These are phyloP conservation scores for Gerris buenoi DNA, from an alignment of 1,140 invertebrate species.

Conservation along the genomic window DNA sequence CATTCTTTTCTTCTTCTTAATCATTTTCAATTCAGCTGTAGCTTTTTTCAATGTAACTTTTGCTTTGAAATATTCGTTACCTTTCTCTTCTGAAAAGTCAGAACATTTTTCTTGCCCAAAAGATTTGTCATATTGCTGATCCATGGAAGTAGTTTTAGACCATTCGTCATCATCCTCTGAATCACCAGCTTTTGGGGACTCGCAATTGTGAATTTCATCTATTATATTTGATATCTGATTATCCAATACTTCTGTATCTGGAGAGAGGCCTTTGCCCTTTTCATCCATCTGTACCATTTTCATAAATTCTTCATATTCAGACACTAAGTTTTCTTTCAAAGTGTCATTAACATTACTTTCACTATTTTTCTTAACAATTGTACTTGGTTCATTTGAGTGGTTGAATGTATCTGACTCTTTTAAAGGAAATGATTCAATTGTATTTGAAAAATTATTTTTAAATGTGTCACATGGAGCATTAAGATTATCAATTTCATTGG, in stretches of 20 bases:
- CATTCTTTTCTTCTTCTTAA: conserved; percentile 6
- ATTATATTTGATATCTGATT: background rate
- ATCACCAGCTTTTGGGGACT: background rate
- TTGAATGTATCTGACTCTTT: no score
- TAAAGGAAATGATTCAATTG: no score
- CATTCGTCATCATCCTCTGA: background rate
- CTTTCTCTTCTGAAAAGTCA: background rate
- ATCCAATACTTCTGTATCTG: background rate
- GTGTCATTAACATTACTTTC: no score
- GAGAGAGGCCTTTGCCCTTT: background rate
- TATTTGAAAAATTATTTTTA: no score
- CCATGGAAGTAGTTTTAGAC: background rate
- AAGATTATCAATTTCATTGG: no score
- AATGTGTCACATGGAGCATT: no score
- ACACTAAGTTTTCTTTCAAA: conserved; percentile 11
- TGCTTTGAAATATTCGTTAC: conserved; percentile 6
- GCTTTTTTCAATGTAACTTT: conserved; percentile 1
- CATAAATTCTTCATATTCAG: conserved; percentile 16
- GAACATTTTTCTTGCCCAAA: background rate
- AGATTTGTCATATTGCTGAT: background rate
- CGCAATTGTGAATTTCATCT: background rate
- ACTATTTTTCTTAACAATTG: no score
- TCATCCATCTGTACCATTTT: conserved; percentile 15
- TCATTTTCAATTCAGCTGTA: background rate
- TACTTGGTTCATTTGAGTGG: no score